Conservation (phyloP, 2,888 invertebrate species). For the Trimorus sp. region DNA sequence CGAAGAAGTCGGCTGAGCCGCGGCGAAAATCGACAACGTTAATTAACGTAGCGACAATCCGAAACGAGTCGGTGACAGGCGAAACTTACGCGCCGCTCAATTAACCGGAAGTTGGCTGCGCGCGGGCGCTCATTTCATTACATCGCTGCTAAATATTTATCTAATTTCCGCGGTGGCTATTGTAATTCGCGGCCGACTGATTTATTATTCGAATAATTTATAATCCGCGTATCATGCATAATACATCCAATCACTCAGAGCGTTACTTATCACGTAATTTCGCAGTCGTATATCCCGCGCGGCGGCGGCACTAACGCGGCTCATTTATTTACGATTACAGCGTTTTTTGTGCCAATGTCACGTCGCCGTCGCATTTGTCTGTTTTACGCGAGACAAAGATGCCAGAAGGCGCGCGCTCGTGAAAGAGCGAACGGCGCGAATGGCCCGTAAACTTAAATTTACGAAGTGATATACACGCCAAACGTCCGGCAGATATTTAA, state of each 20-base stretch:
- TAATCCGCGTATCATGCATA: constrained; percentile 53
- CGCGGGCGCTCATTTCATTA: constrained; percentile 36
- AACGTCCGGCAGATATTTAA: constrained; percentile 81
- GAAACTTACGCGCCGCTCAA: constrained; percentile 42
- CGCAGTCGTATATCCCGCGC: constrained; percentile 46
- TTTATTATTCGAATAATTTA: constrained; percentile 59
- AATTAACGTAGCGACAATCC: constrained; percentile 18
- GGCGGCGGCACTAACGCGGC: constrained; percentile 32
- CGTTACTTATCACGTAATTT: constrained; percentile 61
- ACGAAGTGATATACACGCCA: constrained; percentile 80
- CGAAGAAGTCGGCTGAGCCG: neutral
- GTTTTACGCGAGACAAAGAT: constrained; percentile 58
- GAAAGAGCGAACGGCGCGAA: constrained; percentile 65
- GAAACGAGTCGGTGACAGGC: constrained; percentile 36
- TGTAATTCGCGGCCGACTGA: constrained; percentile 49
- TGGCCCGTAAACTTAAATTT: constrained; percentile 79
- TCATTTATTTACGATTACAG: constrained; percentile 65
- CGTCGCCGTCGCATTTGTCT: constrained; percentile 62
- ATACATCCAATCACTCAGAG: constrained; percentile 59
- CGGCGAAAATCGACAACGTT: constrained; percentile 14
- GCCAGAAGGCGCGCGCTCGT: constrained; percentile 43
- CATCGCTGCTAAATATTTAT: constrained; percentile 54
- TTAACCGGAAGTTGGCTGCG: constrained; percentile 48
- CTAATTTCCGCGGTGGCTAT: constrained; percentile 55
- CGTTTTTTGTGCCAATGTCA: constrained; percentile 58